These are phyloP conservation scores for Mesaphorura yosii DNA, from an alignment of 1,140 invertebrate species.

Conservation along the genomic window DNA sequence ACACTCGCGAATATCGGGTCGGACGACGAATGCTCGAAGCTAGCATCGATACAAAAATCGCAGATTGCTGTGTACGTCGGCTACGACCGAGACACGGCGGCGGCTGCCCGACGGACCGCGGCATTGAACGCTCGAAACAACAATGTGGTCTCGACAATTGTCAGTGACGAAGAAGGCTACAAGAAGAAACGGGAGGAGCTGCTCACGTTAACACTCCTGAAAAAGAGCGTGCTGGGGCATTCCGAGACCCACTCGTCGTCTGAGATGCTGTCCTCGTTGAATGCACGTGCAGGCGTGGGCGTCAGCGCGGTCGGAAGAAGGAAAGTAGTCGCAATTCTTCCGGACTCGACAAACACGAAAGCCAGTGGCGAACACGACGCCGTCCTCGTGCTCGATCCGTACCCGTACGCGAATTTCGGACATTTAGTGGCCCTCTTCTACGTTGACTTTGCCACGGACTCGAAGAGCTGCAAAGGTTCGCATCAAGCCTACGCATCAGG, in stretches of 20 bases:
- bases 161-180: neutral
- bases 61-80: constrained; percentile 24
- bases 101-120: neutral
- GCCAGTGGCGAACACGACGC: constrained; percentile 36
- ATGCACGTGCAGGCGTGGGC: neutral
- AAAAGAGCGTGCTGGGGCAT: neutral
- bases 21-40: constrained; percentile 24
- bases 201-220: neutral
- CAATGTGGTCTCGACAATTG: too few relatives aligned
- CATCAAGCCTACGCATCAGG: constrained; percentile 22
- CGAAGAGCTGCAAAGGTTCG: constrained; percentile 18
- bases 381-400: constrained; percentile 42
- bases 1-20: constrained; percentile 16
- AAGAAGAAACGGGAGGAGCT: neutral
- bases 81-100: neutral
- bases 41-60: constrained; percentile 6
- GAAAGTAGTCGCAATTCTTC: constrained; percentile 35
- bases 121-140: neutral
- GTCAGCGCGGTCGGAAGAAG: neutral
- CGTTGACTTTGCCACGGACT: constrained; percentile 34
- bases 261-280: neutral
- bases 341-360: constrained; percentile 36
- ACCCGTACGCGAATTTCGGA: constrained; percentile 41
- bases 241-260: neutral
- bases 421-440: constrained; percentile 43